Evolutionary conservation across 2,113 vertebrate genomes (phyloP), one percentile per base, ranked within the genome.

Genomic region (Passerina amoena): DNA sequence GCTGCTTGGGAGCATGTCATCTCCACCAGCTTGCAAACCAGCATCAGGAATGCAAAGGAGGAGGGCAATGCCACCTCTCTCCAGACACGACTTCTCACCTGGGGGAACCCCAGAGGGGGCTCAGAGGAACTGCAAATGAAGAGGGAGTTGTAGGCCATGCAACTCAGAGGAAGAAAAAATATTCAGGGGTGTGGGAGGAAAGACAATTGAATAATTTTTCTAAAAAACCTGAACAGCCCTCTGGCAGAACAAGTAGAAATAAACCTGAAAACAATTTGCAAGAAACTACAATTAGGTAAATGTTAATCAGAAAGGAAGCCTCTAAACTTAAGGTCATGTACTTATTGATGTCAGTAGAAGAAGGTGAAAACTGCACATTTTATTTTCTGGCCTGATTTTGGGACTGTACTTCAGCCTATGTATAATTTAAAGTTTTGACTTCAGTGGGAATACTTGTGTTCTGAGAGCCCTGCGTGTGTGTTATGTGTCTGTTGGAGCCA

Each of bases 1-100:
- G 38, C 45, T 90, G 96, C 94, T 16, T 93, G 82, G 22, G 95
- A 97, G 31, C 97, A 97, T 13, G 82, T 96, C 69, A 92, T 98
- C 79, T 96, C 94, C 96, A 98, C 98, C 97, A 97, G 85, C 72
- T 97, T 56, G 60, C 35, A 53, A 25, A 53, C 2, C 11, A 45
- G 25, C 35, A 19, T 35, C 31, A 37, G 60, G 60, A 54, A 9
- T 37, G 28, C 7, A 7, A 10, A 47, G 65, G 71, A 37, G 37
- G 19, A 86, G 56, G 71, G 35, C 71, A 70, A n/a, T 11, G 31
- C 24, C 0, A 1, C 22, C 28, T 82, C 61, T 65, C 35, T 61
- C 14, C 53, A 76, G 51, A 30, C 35, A 42, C 0, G 0, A 16
- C 64, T 84, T 72, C 31, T 35, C 70, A 81, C 44, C 45, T 76